Base-by-base conservation (phyloP, 1,140 invertebrate genomes). In the Zaprionus lachaisei region DNA sequence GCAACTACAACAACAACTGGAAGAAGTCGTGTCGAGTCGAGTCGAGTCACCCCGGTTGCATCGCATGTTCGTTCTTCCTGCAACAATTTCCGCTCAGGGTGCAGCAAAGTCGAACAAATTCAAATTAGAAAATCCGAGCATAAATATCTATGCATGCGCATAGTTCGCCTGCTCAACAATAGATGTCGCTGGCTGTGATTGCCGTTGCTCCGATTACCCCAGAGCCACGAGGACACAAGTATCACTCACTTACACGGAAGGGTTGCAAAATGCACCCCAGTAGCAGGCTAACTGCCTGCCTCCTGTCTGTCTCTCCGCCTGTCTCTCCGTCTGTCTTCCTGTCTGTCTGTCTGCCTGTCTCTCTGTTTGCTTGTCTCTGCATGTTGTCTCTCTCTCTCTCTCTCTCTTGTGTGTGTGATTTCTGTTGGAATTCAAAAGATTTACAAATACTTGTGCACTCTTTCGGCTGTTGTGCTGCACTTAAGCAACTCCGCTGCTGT, bases 361-460 rank as follows among this genome's bases (percentile, higher is more conserved):
- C 37, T 69, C 31, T 60, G 57, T 37, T 15, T 65, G 70, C 60
- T 20, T 68, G 47, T 65, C 24, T 44, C 41, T 47, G 41, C 41
- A 47, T 61, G 67, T 57, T 49, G 66, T 66, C 41, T 57, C 69
- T 56, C 67, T 37, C 34, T 54, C 26, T 66, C 34, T 54, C 49
- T 57, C 55, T 20, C 20, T 20, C 20, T 20, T 77, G 31, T 26
- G 41, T 51, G 37, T 72, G 56, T 75, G 85, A 77, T 81, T 90
- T 90, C 64, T 74, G 85, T 67, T 89, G 85, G 85, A 90, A 90
- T 90, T 90, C 86, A 90, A 90, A 89, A 89, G 85, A 89, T 89
- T 85, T 90, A 90, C 85, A 91, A 85, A 90, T 90, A 90, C 85
- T 90, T 90, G 72, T 90, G 67, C 81, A 90, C 65, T 80, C 76